Evolutionary conservation across 2,797 vertebrate genomes (phyloP), one percentile per base, ranked within the genome.

Genomic region (Poeciliopsis turneri): DNA sequence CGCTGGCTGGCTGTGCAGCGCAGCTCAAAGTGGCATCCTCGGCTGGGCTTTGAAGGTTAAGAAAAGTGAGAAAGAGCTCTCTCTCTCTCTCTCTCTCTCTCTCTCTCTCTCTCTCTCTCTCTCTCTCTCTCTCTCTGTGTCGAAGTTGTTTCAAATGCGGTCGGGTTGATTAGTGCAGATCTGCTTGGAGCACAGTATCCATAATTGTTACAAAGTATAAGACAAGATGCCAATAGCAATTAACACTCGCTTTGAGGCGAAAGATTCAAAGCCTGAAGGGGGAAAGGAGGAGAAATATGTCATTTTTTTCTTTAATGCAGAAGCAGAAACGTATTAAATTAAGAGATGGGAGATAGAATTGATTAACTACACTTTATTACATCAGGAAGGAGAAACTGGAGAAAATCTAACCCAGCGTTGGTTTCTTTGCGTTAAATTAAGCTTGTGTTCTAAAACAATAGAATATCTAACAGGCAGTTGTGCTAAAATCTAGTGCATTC

Each of bases 1-100:
- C 85, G 89, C 89, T 91, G 87, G 82, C 79, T 61, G 59, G 82
- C 89, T 93, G 80, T 84, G 88, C 74, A 92, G 91, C 87, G 90
- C 83, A 74, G 93, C 94, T 95, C 93, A 93, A 92, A 93, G 93
- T 85, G 85, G 86, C 91, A 91, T 90, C 86, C 85, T 94, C 93
- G 88, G 92, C 85, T 87, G 84, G 84, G 89, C 89, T 92, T 93
- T 94, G 91, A 95, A 95, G 93, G 93, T 93, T 93, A 92, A 82
- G 83, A 87, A 85, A 73, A 82, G 71, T 83, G 83, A 88, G 81
- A 87, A 82, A 81, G 49, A 46, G 82, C 84, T 43, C 8, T 43
- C 1, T 9, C 41, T 41, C 1, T 41, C 41, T 41, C 49, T 51
- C 20, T 51, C 49, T 3, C 49, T 51, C 20, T 51, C 49, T 3